A percentile compares a stretch with the other conserved stretches of the same genome.
These are phyloP conservation scores for Autographa pulchrina DNA, from an alignment of 2,888 invertebrate genomes.

Conservation along the genomic window DNA sequence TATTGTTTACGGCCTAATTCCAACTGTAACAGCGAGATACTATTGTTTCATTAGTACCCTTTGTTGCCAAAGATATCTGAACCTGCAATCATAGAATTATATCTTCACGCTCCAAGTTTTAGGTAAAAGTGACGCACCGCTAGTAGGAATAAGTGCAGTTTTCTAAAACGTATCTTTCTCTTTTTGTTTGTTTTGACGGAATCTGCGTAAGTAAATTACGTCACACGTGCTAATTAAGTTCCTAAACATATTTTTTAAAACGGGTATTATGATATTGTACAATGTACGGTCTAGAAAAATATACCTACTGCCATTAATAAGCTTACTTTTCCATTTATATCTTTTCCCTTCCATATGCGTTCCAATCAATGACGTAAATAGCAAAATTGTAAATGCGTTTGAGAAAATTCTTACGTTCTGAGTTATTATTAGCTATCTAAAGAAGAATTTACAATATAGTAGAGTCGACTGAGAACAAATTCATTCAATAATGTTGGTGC, in stretches of 20 bases:
- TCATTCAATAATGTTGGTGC: no score
- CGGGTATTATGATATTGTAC: no score
- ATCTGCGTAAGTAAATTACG: neutral
- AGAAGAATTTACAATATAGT: no score
- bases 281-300: no score
- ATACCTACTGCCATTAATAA: neutral
- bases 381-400: neutral
- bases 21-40: constrained; percentile 19
- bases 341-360: neutral
- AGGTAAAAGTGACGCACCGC: constrained; percentile 24
- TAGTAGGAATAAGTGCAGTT: constrained; percentile 26
- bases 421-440: no score
- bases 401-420: no score
- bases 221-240: neutral
- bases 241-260: no score
- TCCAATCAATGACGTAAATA: neutral
- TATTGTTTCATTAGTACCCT: constrained; percentile 55
- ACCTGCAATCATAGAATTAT: constrained; percentile 29
- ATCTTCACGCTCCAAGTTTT: constrained; percentile 37
- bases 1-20: constrained; percentile 42
- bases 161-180: constrained; percentile 11
- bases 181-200: constrained; percentile 1
- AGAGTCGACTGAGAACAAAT: no score
- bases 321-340: neutral
- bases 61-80: constrained; percentile 48